These are phyloP conservation scores for Brachyhypopomus occidentalis DNA, from an alignment of 2,113 vertebrate genomes.

Conservation along the genomic window DNA sequence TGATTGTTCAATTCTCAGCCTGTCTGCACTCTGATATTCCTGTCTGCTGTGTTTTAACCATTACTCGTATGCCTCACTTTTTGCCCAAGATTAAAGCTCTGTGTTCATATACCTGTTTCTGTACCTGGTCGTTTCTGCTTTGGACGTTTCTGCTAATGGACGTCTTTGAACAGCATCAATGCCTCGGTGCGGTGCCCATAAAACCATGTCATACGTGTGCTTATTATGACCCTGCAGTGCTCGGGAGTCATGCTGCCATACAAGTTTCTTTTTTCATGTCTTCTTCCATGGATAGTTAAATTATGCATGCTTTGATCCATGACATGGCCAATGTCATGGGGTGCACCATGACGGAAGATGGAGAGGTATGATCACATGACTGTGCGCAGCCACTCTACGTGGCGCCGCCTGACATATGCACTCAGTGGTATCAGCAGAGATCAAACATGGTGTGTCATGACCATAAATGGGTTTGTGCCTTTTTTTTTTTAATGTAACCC, in stretches of 20 bases:
- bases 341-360: conserved; percentile 42
- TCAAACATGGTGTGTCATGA: conserved; percentile 11
- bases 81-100: background rate
- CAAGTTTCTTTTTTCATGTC: conserved; percentile 32
- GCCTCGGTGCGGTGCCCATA: background rate
- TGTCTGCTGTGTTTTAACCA: background rate
- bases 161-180: background rate
- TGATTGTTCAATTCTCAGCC: conserved; percentile 1
- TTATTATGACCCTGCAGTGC: background rate
- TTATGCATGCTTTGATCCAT: conserved; percentile 47
- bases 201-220: background rate
- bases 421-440: conserved; percentile 11
- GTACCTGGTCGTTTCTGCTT: background rate
- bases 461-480: background rate
- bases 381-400: conserved; percentile 31
- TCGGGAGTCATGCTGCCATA: conserved; percentile 13
- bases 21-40: background rate
- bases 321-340: conserved; percentile 42
- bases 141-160: too few relatives aligned
- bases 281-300: conserved; percentile 22
- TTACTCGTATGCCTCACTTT: background rate
- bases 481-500: background rate
- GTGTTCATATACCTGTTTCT: background rate
- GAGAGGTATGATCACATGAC: conserved; percentile 33
- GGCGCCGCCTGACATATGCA: conserved; percentile 22